Evolutionary conservation across 2,797 vertebrate species (phyloP), one percentile per base, ranked within the genome.

Genomic region (Enteromius viviparus): DNA sequence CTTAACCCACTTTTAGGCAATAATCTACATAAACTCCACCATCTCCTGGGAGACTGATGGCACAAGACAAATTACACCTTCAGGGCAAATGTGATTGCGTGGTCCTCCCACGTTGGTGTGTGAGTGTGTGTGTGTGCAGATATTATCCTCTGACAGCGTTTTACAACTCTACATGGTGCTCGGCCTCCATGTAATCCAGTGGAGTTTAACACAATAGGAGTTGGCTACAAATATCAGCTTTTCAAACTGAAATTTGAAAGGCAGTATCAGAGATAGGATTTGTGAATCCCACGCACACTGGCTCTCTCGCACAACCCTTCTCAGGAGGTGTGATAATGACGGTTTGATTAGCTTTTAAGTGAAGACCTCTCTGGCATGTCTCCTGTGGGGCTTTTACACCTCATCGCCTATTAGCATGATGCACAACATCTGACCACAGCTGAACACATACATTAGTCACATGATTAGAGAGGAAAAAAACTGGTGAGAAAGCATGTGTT

Each of bases 1-100:
- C 91, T 92, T 92, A 92, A 93, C 93, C 93, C 92, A 93, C 90
- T 94, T 93, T 93, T 83, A 89, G 88, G 89, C 88, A 89, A 90
- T 92, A 93, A 93, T 92, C 92, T 92, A 87, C 91, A 94, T 92
- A 93, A 92, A 93, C 90, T 86, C 88, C 85, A 87, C 85, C 78
- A 87, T 90, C 90, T 91, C 89, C 42, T 32, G 83, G 85, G 91
- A 89, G 82, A 85, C 81, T 86, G 88, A 84, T 15, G 81, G 87
- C 91, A 88, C 85, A 85, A 93, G 91, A 94, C 90, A 91, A 93
- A 93, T 92, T 87, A 87, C 88, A 88, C 87, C 90, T 91, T 81
- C 5, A 26, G 86, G 90, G 89, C 88, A 88, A 53, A 85, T 83
- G 83, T 77, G 78, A 88, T 71, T 82, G 65, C 68, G 79, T 64